These are phyloP conservation scores for Chloroceryle aenea DNA, from an alignment of 2,113 vertebrate genomes.

Conservation along the genomic window DNA sequence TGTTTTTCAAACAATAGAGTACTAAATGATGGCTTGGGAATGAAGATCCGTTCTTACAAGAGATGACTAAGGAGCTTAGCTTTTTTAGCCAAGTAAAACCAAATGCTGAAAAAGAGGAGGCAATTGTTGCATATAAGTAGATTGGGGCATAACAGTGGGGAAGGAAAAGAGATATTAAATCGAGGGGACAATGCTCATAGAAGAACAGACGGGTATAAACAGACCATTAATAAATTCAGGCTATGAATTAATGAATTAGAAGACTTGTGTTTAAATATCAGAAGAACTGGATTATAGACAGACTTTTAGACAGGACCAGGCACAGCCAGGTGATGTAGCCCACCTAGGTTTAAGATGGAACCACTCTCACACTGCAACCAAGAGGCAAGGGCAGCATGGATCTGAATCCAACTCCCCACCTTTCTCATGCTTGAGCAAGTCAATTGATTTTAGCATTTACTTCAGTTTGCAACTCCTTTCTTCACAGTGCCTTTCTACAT, in stretches of 20 bases:
- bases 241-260: constrained; percentile 42
- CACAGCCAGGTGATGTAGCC: not conserved
- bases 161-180: constrained; percentile 33
- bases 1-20: constrained; percentile 23
- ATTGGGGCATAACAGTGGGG: constrained; percentile 9
- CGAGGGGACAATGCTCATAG: not conserved
- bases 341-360: not conserved
- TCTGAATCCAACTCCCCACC: not conserved
- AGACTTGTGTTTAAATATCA: not conserved
- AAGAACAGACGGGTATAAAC: constrained; percentile 24
- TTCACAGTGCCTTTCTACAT: not conserved
- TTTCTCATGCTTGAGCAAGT: not conserved
- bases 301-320: not conserved
- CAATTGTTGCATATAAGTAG: not conserved
- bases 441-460: not conserved
- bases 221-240: not conserved
- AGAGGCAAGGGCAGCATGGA: not conserved
- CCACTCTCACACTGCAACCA: not conserved
- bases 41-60: constrained; percentile 26
- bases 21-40: constrained; percentile 5
- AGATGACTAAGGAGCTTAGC: constrained; percentile 49
- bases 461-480: not conserved
- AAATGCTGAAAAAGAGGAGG: constrained; percentile 19
- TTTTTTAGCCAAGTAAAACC: constrained; percentile 13
- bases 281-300: not conserved